These are phyloP conservation scores for Lasioglossum calceatum DNA, from an alignment of 2,888 invertebrate genomes.

Conservation along the genomic window DNA sequence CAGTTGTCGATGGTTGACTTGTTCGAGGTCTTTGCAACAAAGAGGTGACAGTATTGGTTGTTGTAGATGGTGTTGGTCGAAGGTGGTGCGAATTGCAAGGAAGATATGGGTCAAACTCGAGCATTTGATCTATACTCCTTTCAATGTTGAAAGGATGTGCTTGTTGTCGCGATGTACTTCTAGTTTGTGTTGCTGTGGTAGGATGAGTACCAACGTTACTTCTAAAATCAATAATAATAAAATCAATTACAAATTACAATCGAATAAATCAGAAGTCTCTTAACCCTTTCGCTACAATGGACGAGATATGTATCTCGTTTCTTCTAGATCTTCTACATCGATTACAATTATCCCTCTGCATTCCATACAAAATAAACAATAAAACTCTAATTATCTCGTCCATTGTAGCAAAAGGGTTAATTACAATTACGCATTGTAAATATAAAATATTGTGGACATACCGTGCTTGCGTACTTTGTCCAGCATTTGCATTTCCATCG, in stretches of 20 bases:
- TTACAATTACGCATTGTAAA: neutral
- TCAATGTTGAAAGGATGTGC: constrained; percentile 85
- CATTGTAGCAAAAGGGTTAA: too few species aligned
- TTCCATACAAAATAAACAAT: too few species aligned
- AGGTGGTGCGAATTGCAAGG: constrained; percentile 91
- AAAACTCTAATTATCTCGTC: too few species aligned
- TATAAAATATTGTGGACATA: constrained; percentile 50
- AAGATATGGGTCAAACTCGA: constrained; percentile 88
- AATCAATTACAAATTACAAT: neutral
- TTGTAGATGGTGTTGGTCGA: constrained; percentile 77
- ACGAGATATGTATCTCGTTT: too few species aligned
- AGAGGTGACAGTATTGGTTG: constrained; percentile 67
- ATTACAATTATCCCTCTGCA: too few species aligned
- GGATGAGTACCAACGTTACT: constrained; percentile 89
- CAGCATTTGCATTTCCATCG: constrained; percentile 76
- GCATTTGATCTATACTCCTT: constrained; percentile 72
- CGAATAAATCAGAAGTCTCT: neutral
- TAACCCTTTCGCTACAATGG: neutral
- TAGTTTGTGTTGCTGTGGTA: constrained; percentile 89
- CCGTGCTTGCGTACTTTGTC: constrained; percentile 83
- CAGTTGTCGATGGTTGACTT: constrained; percentile 85
- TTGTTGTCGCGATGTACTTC: constrained; percentile 88
- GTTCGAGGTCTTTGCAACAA: constrained; percentile 75
- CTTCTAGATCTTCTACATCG: too few species aligned
- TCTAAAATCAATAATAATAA: constrained; percentile 75